A percentile compares a stretch with the other conserved stretches of the same genome.
Evolutionary conservation across 2,797 vertebrate genomes (phyloP).

Genomic region (Basileuterus tristriatus): DNA sequence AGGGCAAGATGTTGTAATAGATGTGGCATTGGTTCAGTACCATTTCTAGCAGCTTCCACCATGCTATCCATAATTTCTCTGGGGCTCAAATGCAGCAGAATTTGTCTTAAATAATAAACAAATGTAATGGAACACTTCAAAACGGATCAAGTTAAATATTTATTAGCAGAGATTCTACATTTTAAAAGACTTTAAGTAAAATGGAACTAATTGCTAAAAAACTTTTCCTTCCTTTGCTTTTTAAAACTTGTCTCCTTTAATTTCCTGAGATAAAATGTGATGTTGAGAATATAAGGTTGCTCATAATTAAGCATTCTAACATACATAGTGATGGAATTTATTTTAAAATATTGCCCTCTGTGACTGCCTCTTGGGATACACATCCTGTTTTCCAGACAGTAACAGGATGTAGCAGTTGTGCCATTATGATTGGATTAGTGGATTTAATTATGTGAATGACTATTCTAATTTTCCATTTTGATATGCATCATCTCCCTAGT

Average conservation of each 20-base stretch:
- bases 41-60: neutral
- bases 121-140: constrained; percentile 35
- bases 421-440: constrained; percentile 19
- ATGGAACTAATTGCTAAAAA: constrained; percentile 49
- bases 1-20: neutral
- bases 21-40: neutral
- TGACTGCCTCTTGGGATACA: neutral
- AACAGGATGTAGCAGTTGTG: neutral
- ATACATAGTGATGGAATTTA: constrained; percentile 8
- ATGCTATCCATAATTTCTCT: neutral
- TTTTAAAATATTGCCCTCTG: constrained; percentile 22
- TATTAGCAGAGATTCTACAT: constrained; percentile 46
- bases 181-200: constrained; percentile 7
- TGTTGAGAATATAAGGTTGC: constrained; percentile 4
- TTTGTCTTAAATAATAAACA: constrained; percentile 19
- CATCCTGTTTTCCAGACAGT: neutral
- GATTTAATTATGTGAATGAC: constrained; percentile 5
- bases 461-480: constrained; percentile 10
- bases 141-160: constrained; percentile 33
- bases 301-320: constrained; percentile 58
- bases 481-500: neutral
- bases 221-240: constrained; percentile 41
- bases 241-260: constrained; percentile 40
- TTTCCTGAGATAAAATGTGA: constrained; percentile 64
- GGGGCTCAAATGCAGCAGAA: neutral